These are phyloP conservation scores for Drosophila orena DNA, from an alignment of 1,140 invertebrate species.

Conservation along the genomic window DNA sequence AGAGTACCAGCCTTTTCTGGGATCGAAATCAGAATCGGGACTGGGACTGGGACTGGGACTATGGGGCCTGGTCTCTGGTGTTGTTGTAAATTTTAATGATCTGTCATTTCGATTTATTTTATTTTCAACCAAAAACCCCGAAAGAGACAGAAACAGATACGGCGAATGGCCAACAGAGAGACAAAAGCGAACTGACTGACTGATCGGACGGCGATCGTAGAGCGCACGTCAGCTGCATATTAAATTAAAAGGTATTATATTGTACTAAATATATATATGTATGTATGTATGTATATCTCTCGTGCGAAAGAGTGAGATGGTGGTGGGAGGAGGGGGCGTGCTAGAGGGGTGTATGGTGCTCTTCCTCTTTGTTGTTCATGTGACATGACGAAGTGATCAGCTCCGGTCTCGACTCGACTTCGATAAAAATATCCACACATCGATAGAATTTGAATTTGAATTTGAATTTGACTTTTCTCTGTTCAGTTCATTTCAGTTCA, in stretches of 20 bases:
- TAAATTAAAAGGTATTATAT: slow-evolving; percentile 84
- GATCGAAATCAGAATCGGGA: slow-evolving; percentile 18
- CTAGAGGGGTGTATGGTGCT: background rate
- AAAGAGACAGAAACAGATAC: slow-evolving; percentile 44
- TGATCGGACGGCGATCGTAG: slow-evolving; percentile 16
- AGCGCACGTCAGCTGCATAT: slow-evolving; percentile 83
- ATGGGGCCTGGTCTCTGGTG: slow-evolving; percentile 20
- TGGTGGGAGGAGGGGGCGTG: background rate
- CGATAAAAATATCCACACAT: slow-evolving; percentile 80
- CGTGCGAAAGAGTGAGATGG: background rate
- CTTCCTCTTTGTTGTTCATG: slow-evolving; percentile 13
- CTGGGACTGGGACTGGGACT: slow-evolving; percentile 1
- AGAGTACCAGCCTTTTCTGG: slow-evolving; percentile 47
- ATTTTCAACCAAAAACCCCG: slow-evolving; percentile 69
- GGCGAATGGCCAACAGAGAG: slow-evolving; percentile 20
- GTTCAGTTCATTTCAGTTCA: slow-evolving; percentile 24
- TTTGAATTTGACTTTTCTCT: slow-evolving; percentile 56
- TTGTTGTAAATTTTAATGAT: slow-evolving; percentile 84
- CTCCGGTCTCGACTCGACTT: slow-evolving; percentile 41
- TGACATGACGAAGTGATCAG: slow-evolving; percentile 33
- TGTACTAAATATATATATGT: slow-evolving; percentile 73
- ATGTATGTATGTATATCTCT: slow-evolving; percentile 1
- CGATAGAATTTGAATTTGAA: slow-evolving; percentile 81
- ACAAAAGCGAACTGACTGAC: slow-evolving; percentile 60
- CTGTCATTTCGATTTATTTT: slow-evolving; percentile 85